These are phyloP conservation scores for Cynocephalus volans DNA, from an alignment of 2,113 vertebrate species.

Conservation along the genomic window DNA sequence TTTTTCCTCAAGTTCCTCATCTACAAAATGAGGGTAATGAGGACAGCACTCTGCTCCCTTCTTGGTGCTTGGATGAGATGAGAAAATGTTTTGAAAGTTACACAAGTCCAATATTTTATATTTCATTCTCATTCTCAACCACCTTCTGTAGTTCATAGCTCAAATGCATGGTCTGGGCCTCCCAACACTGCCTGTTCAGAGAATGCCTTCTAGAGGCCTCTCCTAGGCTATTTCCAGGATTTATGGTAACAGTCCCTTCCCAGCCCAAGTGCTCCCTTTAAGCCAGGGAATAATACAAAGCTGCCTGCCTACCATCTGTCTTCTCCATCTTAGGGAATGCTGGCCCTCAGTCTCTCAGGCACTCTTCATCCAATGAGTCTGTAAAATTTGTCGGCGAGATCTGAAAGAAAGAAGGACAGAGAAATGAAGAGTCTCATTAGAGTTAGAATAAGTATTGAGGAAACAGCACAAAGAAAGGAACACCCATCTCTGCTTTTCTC, in stretches of 20 bases:
- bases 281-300: conserved; percentile 41
- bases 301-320: conserved; percentile 92
- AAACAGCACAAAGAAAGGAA: not conserved
- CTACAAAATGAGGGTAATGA: not conserved
- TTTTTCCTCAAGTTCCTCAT: not conserved
- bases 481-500: not conserved
- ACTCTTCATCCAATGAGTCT: conserved; percentile 76
- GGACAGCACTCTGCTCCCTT: not conserved
- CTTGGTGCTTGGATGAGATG: not conserved
- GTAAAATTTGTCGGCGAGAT: not conserved
- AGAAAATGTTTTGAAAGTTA: not conserved
- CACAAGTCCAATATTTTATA: not conserved
- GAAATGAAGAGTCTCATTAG: not conserved
- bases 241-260: not conserved
- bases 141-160: not conserved
- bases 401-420: conserved; percentile 67
- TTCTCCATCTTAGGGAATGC: conserved; percentile 92
- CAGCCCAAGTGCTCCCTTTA: not conserved
- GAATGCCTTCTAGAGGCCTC: not conserved
- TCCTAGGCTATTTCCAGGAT: not conserved
- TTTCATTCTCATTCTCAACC: not conserved
- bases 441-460: not conserved
- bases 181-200: not conserved
- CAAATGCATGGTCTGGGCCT: not conserved
- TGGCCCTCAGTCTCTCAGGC: conserved; percentile 63